Evolutionary conservation across 1,140 invertebrate genomes (phyloP), one percentile per base, ranked within the genome.

Genomic region (Meloidogyne floridensis): DNA sequence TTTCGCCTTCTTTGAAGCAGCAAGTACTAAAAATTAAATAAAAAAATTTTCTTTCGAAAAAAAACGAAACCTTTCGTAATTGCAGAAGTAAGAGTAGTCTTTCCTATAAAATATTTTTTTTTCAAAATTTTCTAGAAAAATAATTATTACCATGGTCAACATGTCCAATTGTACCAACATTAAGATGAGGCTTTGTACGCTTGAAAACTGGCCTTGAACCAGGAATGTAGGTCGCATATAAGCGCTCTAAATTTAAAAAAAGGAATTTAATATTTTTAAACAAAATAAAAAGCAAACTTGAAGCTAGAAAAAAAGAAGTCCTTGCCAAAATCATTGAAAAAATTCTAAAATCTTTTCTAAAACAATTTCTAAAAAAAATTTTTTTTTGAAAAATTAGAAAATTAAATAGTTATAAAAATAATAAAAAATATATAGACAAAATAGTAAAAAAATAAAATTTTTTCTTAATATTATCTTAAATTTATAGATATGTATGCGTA

Each of bases 111-210:
- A 54, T 2, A 54, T 13, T 54, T 65, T 7, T n/a, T 65, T 13
- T 15, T 13, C 15, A 65, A n/a, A n/a, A 65, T n/a, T 65, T 65
- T n/a, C 15, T n/a, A 3, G n/a, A 15, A 65, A 65, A 65, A n/a
- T n/a, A 59, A 59, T 59, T 15, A 65, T n/a, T n/a, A 65, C 59
- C 96, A 92, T 98, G 97, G 92, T 99, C 97, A 20, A 99, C 95
- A 92, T 98, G 97, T 0, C 97, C 97, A 88, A 99, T 98, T 7
- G 97, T 98, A 32, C 96, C 96, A 72, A 98, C 93, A 92, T 97
- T 98, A 87, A 96, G 95, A 92, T 98, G 96, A n/a, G 96, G 96
- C 90, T 98, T 98, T 54, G 93, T 86, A 74, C 91, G 80, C 79
- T 89, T 85, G 71, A 84, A 88, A 6, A 77, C 77, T 10, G 73